Evolutionary conservation across 2,888 invertebrate species (phyloP).

Genomic region (Sarcophaga carnaria): DNA sequence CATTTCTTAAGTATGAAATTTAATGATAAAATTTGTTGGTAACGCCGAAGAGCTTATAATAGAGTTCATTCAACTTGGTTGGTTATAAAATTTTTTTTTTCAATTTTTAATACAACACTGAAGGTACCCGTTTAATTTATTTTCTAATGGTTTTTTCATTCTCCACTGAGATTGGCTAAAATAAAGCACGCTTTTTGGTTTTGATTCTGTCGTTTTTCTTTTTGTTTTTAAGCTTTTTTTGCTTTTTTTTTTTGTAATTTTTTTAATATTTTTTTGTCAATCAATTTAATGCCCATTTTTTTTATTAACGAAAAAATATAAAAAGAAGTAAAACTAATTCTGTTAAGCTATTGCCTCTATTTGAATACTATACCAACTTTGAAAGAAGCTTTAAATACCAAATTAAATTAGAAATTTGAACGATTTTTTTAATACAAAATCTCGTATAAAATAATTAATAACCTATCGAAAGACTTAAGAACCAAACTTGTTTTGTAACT

Average conservation of each 20-base stretch:
- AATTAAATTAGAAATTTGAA: constrained; percentile 20
- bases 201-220: background rate
- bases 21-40: background rate
- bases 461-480: constrained; percentile 3
- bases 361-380: background rate
- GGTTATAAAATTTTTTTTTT: background rate
- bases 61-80: background rate
- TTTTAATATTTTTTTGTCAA: background rate
- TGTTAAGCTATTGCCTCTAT: too few species aligned
- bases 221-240: background rate
- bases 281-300: constrained; percentile 4
- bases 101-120: background rate
- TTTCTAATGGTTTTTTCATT: background rate
- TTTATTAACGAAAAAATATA: too few species aligned
- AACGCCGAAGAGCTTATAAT: background rate
- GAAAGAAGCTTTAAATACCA: constrained; percentile 37
- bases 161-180: background rate
- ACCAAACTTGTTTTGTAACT: background rate
- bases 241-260: too few species aligned
- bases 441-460: too few species aligned
- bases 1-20: background rate
- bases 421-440: background rate
- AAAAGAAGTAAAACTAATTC: too few species aligned
- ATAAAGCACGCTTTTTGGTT: background rate
- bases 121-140: constrained; percentile 15